Base-by-base conservation (phyloP, 2,888 invertebrate species). In the Acanthopleura granulata region DNA sequence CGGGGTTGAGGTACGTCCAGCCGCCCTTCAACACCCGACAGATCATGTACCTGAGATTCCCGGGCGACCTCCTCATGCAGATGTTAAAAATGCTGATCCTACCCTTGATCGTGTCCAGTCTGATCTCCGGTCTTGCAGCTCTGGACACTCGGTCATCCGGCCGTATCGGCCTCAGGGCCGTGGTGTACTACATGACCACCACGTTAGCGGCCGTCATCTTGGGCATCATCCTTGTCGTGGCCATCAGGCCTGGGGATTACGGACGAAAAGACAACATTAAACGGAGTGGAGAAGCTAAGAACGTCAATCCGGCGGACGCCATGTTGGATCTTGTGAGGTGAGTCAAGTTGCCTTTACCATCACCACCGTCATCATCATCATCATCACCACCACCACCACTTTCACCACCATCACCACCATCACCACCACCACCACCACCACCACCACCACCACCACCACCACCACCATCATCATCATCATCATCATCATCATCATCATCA, bases 171-270 rank as follows among this genome's bases (percentile, higher is more conserved):
- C 92, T 93, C 69, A 93, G 97, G 70, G 96, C 97, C n/a, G 95
- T 98, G 80, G 91, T 94, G 51, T 98, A 97, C 91, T 98, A 98
- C 91, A 94, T 97, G 92, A 93, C 94, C 74, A 98, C 98, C 25
- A 98, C 98, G 3, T 91, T 97, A 50, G 94, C 95, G 86, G 98
- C 98, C 12, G 98, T 98, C 79, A 93, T 97, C 83, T 92, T 97
- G 14, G 95, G 95, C 75, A 98, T 99, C 85, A 93, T 97, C 78
- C 93, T 99, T 81, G 98, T 98, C 78, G 93, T 95, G 75, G 93
- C 94, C 30, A 97, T 99, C 86, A 93, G 95, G 85, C 98, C 98
- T 0, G 98, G 93, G 6, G 40, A 49, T 6, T 49, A 40, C 14
- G 71, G 71, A 83, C 75, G 77, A 30, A 72, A 74, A 1, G 75